Percentiles rank a stretch among this genome's conserved stretches.
Evolutionary conservation across 2,888 invertebrate genomes (phyloP).

Genomic region (Nebria brevicollis): DNA sequence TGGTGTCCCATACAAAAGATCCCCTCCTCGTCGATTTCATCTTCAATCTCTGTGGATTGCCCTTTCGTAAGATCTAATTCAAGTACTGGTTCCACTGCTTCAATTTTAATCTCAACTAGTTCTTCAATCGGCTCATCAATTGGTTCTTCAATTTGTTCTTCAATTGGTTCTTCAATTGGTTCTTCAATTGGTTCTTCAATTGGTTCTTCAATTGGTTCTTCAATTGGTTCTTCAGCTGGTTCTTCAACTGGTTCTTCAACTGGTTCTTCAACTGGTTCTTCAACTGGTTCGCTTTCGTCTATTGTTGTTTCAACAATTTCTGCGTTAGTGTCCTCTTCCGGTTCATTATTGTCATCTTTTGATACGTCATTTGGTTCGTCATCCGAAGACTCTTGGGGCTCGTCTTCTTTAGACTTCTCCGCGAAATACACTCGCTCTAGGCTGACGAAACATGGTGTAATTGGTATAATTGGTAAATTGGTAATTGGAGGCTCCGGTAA

Average conservation of each 20-base stretch:
- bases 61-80: not conserved
- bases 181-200: not conserved
- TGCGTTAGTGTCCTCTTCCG: not conserved
- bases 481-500: not conserved
- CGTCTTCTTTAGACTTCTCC: not conserved
- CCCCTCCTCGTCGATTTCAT: conserved; percentile 9
- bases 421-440: not conserved
- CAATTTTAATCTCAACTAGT: conserved; percentile 1
- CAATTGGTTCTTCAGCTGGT: not conserved
- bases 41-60: not conserved
- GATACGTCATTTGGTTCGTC: not conserved
- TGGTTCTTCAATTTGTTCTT: not conserved
- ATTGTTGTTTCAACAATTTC: no score
- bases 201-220: no score
- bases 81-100: not conserved
- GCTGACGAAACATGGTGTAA: not conserved
- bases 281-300: no score
- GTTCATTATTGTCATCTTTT: not conserved
- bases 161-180: not conserved
- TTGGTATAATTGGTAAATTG: not conserved
- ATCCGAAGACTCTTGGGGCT: not conserved
- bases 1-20: conserved; percentile 34
- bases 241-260: not conserved
- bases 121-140: not conserved
- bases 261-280: not conserved